These are phyloP conservation scores for Danio aesculapii DNA, from an alignment of 2,797 vertebrate species.

Conservation along the genomic window DNA sequence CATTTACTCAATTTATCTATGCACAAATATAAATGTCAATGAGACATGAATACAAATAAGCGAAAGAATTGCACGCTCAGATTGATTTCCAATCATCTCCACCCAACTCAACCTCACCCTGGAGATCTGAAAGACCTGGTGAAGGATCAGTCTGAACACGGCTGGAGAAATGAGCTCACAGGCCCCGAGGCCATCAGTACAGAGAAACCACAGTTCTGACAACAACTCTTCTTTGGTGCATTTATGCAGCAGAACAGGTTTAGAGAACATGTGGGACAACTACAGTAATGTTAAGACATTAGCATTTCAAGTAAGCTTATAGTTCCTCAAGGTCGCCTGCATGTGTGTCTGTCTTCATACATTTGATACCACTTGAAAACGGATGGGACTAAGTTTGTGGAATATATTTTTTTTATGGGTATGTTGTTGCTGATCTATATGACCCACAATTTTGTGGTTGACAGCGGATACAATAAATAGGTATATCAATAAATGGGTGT, in stretches of 20 bases:
- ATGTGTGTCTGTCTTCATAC: not conserved
- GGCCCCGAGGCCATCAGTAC: not conserved
- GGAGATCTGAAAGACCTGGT: not conserved
- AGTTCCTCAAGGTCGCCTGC: not conserved
- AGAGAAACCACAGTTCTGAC: not conserved
- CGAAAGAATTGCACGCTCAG: not conserved
- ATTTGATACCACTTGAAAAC: not conserved
- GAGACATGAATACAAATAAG: not conserved
- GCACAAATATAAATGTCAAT: not conserved
- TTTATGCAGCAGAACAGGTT: not conserved
- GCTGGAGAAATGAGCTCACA: not conserved
- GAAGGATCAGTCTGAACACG: conserved; percentile 15
- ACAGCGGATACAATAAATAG: too few relatives aligned
- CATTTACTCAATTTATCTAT: not conserved
- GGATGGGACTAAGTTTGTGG: not conserved
- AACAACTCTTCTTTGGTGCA: not conserved
- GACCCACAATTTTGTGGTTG: too few relatives aligned
- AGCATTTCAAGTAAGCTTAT: not conserved
- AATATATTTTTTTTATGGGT: not conserved
- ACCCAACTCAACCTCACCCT: not conserved
- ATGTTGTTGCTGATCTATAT: too few relatives aligned
- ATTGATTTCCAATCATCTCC: not conserved
- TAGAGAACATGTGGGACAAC: not conserved
- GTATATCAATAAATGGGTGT: too few relatives aligned
- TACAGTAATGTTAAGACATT: not conserved